These are phyloP conservation scores for Capromys pilorides DNA, from an alignment of 2,797 vertebrate species.

Conservation along the genomic window DNA sequence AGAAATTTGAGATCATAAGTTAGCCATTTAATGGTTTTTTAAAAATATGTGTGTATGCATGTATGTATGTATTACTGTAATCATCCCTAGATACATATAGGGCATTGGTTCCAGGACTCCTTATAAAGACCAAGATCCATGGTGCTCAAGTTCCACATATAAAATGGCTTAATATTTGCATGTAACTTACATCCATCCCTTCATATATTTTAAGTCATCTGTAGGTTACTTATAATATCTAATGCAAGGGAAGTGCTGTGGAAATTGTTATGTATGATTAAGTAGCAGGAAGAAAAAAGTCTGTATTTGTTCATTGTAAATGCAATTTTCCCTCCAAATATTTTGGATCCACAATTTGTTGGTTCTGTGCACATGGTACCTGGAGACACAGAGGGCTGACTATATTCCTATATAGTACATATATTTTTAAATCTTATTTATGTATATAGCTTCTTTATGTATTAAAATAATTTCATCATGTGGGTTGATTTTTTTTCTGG, in stretches of 20 bases:
- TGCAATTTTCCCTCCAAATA: not conserved
- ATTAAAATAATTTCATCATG: not conserved
- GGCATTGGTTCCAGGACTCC: not conserved
- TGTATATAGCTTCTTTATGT: not conserved
- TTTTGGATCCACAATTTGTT: not conserved
- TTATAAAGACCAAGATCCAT: not conserved
- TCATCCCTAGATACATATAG: not conserved
- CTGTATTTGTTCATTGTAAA: not conserved
- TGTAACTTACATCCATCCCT: not conserved
- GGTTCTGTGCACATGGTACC: not conserved
- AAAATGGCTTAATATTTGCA: not conserved
- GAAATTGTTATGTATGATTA: not conserved
- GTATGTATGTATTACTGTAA: not conserved
- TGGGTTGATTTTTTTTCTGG: not conserved
- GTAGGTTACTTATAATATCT: not conserved
- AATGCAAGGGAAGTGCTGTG: not conserved
- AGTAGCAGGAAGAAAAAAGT: not conserved
- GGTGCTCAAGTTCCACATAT: not conserved
- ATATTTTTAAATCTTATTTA: not conserved
- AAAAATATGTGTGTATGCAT: not conserved
- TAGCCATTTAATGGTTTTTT: not conserved
- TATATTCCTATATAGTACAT: not conserved
- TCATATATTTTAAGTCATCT: not conserved
- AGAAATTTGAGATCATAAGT: conserved; percentile 15
- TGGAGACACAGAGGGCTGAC: not conserved